Evolutionary conservation across 2,113 vertebrate genomes (phyloP).

Genomic region (Pyrgilauda ruficollis): DNA sequence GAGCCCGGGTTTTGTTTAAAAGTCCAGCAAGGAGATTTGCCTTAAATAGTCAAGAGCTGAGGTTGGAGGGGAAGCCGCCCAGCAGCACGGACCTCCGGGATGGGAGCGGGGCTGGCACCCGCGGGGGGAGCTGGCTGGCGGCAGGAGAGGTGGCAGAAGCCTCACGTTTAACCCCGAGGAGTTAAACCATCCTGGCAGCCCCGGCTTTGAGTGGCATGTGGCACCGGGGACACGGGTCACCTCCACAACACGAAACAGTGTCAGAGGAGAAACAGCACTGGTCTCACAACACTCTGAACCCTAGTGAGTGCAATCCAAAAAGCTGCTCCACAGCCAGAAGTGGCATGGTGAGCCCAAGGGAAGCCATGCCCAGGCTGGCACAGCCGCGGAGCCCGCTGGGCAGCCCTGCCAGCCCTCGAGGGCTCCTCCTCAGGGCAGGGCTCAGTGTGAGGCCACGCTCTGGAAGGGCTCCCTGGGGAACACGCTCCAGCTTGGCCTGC

Average conservation of each 20-base stretch:
- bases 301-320: neutral
- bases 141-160: neutral
- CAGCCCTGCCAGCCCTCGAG: neutral
- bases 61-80: constrained; percentile 21
- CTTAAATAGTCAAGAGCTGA: constrained; percentile 75
- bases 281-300: neutral
- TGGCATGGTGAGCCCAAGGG: neutral
- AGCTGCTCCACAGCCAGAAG: neutral
- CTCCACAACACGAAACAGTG: accelerated
- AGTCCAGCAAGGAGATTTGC: constrained; percentile 65
- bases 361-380: neutral
- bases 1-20: constrained; percentile 69
- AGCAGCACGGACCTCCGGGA: neutral
- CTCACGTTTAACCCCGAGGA: neutral
- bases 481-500: neutral
- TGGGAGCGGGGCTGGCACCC: neutral
- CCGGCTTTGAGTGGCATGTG: accelerated
- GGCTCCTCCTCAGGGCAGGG: neutral
- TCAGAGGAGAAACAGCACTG: accelerated
- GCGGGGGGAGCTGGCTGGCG: neutral
- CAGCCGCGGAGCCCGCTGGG: neutral
- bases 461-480: neutral
- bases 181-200: neutral
- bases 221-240: accelerated
- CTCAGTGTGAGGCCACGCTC: neutral